Evolutionary conservation across 2,888 invertebrate genomes (phyloP), one percentile per base, ranked within the genome.

Genomic region (Halictus quadricinctus): DNA sequence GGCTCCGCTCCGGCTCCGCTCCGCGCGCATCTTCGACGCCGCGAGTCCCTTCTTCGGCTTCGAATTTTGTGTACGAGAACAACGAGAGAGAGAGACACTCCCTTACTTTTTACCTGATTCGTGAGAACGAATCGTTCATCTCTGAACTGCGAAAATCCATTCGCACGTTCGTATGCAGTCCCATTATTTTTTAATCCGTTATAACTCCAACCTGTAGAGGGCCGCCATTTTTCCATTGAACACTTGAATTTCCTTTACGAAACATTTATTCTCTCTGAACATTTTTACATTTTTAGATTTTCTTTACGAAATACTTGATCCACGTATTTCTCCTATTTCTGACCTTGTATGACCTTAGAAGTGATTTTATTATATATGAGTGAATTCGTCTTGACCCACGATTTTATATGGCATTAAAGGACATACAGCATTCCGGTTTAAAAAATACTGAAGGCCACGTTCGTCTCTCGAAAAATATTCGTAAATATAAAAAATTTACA

Each of bases 21-120:
- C 25, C 25, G 60, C 29, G 43, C 70, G 70, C 43, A n/a, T 60
- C 43, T 48, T 76, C 60, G 41, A 54, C 75, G 7, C 29, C 18
- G 66, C 43, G 73, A 64, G 64, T 21, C 69, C 80, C 78, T 79
- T 75, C 82, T 77, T 81, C 73, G 79, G 84, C 76, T 84, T 88
- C 72, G 72, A 72, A 84, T 82, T 84, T 82, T 25, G 81, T 66
- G 66, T 70, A 79, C 80, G 83, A 80, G 75, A 41, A 64, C 58
- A 18, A 60, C 25, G 13, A 6, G 36, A 36, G 13, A 6, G 36
- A 36, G 21, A 36, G 10, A 41, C 41, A 69, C 4, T 66, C 66
- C 8, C 18, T 29, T 29, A 29, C 64, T 36, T 66, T 36, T 36
- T 36, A 7, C 7, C 36, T 7, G 66, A 18, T 66, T 66, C 66